Percentiles rank a stretch among this genome's conserved stretches.
These are phyloP conservation scores for Epicauta chinensis DNA, from an alignment of 1,140 invertebrate genomes.

Conservation along the genomic window DNA sequence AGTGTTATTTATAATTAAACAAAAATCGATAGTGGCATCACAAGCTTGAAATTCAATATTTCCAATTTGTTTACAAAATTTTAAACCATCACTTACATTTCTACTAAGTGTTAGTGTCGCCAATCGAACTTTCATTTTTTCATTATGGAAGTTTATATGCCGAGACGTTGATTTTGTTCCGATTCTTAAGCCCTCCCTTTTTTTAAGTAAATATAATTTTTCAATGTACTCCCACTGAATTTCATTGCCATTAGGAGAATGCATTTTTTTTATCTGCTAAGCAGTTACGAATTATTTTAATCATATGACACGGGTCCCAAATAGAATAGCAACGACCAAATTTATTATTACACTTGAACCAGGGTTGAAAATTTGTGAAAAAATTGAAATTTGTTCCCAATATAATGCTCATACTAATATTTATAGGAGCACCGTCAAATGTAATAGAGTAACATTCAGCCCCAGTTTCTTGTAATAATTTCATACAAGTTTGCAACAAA, in stretches of 20 bases:
- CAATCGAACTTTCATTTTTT: conserved; percentile 32
- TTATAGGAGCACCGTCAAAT: conserved; percentile 26
- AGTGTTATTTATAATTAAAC: conserved; percentile 23
- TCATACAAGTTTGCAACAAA: conserved; percentile 25
- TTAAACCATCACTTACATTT: conserved; percentile 21
- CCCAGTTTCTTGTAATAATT: conserved; percentile 31
- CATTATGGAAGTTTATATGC: conserved; percentile 24
- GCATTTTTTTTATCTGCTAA: conserved; percentile 27
- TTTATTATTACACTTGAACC: no score
- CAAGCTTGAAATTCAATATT: conserved; percentile 19
- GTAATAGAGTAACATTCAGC: conserved; percentile 24
- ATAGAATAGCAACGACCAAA: background rate
- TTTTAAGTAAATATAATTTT: conserved; percentile 21
- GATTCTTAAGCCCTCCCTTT: conserved; percentile 16
- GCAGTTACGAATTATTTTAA: conserved; percentile 40
- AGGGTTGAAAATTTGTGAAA: no score
- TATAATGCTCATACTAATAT: conserved; percentile 25
- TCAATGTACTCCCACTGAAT: conserved; percentile 28
- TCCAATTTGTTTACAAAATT: conserved; percentile 18
- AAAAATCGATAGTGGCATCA: conserved; percentile 24
- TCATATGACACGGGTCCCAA: conserved; percentile 40
- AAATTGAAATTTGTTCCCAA: conserved; percentile 1
- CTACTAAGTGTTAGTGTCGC: conserved; percentile 24
- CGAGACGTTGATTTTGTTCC: conserved; percentile 23
- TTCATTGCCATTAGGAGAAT: conserved; percentile 11